These are phyloP conservation scores for Perognathus longimembris DNA, from an alignment of 2,113 vertebrate genomes.

Conservation along the genomic window DNA sequence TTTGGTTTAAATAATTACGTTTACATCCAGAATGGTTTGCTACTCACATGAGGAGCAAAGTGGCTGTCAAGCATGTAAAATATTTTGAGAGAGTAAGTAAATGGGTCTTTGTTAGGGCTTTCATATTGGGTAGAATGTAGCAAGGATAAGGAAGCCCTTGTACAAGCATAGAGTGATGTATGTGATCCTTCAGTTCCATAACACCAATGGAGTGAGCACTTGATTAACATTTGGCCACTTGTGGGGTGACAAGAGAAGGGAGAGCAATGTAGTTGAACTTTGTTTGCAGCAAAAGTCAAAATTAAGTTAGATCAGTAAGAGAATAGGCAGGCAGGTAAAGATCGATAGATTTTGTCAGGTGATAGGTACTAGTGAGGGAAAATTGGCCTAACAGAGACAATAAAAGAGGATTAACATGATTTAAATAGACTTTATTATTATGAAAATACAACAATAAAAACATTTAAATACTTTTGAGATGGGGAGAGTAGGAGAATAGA, in stretches of 20 bases:
- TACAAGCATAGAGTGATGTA: fast-evolving
- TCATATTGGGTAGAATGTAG: background rate
- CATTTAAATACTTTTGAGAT: too few species aligned
- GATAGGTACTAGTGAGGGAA: too few species aligned
- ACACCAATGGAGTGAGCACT: background rate
- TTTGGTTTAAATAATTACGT: background rate
- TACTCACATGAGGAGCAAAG: background rate
- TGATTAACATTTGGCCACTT: background rate
- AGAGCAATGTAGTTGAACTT: fast-evolving
- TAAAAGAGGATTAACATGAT: too few species aligned
- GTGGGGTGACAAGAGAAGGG: background rate
- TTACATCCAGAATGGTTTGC: background rate
- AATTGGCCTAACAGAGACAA: too few species aligned
- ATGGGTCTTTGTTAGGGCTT: background rate
- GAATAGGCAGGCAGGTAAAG: too few species aligned
- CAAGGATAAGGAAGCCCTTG: fast-evolving
- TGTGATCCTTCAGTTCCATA: background rate
- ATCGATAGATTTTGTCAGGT: too few species aligned
- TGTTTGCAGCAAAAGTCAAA: background rate
- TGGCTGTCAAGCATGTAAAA: background rate
- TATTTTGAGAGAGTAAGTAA: background rate
- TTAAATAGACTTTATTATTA: too few species aligned
- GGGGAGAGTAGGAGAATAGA: too few species aligned
- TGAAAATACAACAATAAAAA: too few species aligned
- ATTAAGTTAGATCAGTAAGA: too few species aligned